Percentiles rank a stretch among this genome's conserved stretches.
Evolutionary conservation across 2,797 vertebrate genomes (phyloP).

Genomic region (Lerista edwardsae): DNA sequence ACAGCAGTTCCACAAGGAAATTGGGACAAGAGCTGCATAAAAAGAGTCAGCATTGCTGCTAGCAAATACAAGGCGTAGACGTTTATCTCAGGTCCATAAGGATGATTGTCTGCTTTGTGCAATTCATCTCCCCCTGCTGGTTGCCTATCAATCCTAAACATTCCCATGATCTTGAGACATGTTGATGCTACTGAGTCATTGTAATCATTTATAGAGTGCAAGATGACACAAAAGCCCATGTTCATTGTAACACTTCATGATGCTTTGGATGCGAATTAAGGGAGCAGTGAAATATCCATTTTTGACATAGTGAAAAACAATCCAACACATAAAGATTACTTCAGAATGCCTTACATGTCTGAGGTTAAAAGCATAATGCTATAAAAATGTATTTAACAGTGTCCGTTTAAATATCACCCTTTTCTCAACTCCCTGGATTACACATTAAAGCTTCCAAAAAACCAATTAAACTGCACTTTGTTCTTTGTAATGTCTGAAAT

Average conservation of each 20-base stretch:
- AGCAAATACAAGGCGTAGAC: not conserved
- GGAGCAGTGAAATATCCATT: constrained; percentile 65
- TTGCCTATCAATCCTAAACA: constrained; percentile 33
- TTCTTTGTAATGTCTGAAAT: constrained; percentile 58
- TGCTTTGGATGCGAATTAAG: constrained; percentile 22
- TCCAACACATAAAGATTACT: constrained; percentile 26
- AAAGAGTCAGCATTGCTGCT: not conserved
- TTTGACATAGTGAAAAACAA: constrained; percentile 51
- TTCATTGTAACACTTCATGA: constrained; percentile 53
- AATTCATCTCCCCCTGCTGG: constrained; percentile 55
- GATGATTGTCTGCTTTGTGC: constrained; percentile 6
- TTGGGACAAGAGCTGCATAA: not conserved
- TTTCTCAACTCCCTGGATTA: constrained; percentile 39
- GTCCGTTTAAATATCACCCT: constrained; percentile 11
- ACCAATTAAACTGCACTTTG: constrained; percentile 54
- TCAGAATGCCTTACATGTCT: constrained; percentile 29
- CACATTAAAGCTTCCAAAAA: constrained; percentile 48
- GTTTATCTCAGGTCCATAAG: not conserved
- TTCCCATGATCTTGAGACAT: not conserved
- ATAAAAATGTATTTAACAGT: constrained; percentile 25
- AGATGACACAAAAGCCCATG: constrained; percentile 44
- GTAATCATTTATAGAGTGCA: not conserved
- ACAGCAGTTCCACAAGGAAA: not conserved
- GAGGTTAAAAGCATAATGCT: constrained; percentile 46
- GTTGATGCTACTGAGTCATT: not conserved